phyloP scores from a whole-genome alignment of 2,113 vertebrate genomes.

The Acrocephalus kingi region DNA sequence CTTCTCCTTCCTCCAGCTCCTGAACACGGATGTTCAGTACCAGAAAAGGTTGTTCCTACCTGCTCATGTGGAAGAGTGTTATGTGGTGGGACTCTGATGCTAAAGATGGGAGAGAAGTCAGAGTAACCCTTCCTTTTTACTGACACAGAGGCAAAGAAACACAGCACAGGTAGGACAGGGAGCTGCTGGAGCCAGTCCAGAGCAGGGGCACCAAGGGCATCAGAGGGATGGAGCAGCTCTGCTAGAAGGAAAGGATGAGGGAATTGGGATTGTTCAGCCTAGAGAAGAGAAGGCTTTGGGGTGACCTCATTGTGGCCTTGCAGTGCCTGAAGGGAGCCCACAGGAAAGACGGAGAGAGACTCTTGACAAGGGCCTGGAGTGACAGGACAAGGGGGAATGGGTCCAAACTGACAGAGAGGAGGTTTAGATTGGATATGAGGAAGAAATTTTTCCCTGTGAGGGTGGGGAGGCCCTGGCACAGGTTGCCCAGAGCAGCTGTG shows the following conservation, averaged over 20 bases:
- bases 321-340: background rate
- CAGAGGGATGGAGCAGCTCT: background rate
- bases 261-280: background rate
- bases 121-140: background rate
- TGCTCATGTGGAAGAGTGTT: rapidly evolving
- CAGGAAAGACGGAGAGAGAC: background rate
- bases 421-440: rapidly evolving
- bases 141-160: background rate
- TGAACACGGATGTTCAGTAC: rapidly evolving
- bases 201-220: background rate
- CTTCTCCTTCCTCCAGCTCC: background rate
- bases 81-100: background rate
- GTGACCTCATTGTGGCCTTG: background rate
- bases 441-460: rapidly evolving
- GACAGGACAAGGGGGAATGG: background rate
- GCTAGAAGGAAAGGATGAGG: background rate
- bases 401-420: rapidly evolving
- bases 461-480: background rate
- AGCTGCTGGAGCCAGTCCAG: background rate
- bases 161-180: background rate
- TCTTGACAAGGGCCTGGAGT: background rate
- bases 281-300: background rate
- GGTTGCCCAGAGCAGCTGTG: background rate
- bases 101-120: background rate
- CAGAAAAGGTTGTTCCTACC: background rate